Evolutionary conservation across 2,888 invertebrate genomes (phyloP).

Genomic region (Psylliodes chrysocephalus): DNA sequence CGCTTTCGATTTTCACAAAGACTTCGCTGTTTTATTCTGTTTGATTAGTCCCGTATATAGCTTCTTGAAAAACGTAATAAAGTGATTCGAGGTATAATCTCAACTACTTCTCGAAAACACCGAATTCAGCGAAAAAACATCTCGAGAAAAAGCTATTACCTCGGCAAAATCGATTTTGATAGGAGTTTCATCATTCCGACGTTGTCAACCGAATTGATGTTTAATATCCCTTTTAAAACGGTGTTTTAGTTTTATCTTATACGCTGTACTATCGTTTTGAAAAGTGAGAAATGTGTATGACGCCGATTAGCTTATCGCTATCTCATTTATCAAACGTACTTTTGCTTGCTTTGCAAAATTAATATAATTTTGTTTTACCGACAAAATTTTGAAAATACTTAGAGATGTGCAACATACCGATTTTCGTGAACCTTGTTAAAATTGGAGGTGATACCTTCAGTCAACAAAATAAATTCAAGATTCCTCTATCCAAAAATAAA

Average conservation of each 20-base stretch:
- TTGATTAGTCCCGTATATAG: slow-evolving; percentile 23
- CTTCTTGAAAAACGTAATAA: slow-evolving; percentile 20
- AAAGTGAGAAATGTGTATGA: background rate
- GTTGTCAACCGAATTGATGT: slow-evolving; percentile 22
- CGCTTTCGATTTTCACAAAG: slow-evolving; percentile 17
- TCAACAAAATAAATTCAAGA: too few relatives aligned
- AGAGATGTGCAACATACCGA: too few relatives aligned
- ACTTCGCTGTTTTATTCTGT: slow-evolving; percentile 21
- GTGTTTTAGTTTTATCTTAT: slow-evolving; percentile 4
- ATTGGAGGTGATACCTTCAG: too few relatives aligned
- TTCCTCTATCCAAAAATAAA: too few relatives aligned
- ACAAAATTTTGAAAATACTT: too few relatives aligned
- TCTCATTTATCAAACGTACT: background rate
- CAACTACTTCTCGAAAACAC: slow-evolving; percentile 21
- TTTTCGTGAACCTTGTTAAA: too few relatives aligned
- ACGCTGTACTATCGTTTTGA: background rate
- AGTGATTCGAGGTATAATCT: slow-evolving; percentile 8
- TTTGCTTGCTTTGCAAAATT: too few relatives aligned
- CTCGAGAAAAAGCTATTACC: slow-evolving; percentile 21
- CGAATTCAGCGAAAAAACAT: slow-evolving; percentile 22
- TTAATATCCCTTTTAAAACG: slow-evolving; percentile 16
- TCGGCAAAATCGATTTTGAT: slow-evolving; percentile 23
- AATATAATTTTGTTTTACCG: too few relatives aligned
- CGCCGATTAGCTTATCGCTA: background rate
- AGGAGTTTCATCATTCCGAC: slow-evolving; percentile 23